Percentiles rank a stretch among this genome's conserved stretches.
Evolutionary conservation across 2,113 vertebrate species (phyloP).

Genomic region (Struthio camelus): DNA sequence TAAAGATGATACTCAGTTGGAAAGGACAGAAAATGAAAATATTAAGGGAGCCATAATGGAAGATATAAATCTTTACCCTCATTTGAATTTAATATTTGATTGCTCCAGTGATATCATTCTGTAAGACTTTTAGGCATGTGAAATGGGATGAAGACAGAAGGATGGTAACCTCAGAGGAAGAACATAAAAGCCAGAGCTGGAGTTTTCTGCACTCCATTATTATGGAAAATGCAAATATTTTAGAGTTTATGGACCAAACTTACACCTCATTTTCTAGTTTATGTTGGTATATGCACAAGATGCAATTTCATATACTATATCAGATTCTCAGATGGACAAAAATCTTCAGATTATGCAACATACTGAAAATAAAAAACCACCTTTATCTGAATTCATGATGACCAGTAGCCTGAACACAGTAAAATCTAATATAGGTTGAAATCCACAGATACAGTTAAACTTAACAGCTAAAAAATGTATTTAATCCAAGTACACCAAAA

Average conservation of each 20-base stretch:
- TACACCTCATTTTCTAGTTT: neutral
- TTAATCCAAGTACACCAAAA: neutral
- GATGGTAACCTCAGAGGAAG: neutral
- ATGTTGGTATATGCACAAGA: neutral
- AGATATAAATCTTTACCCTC: neutral
- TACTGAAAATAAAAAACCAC: neutral
- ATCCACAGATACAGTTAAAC: neutral
- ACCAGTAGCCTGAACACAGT: neutral
- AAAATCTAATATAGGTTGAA: neutral
- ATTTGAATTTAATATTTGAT: neutral
- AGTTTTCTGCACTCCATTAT: neutral
- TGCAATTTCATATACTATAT: neutral
- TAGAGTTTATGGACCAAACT: neutral
- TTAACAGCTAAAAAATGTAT: neutral
- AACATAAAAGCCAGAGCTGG: neutral
- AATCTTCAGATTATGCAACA: neutral
- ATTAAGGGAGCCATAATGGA: neutral
- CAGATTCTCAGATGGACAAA: neutral
- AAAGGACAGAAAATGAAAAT: slow-evolving; percentile 6
- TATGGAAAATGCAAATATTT: neutral
- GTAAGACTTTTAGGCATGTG: neutral
- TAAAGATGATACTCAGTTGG: neutral
- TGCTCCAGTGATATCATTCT: neutral
- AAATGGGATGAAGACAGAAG: neutral
- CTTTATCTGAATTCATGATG: neutral